A percentile compares a stretch with the other conserved stretches of the same genome.
These are phyloP conservation scores for Pipistrellus kuhlii DNA, from an alignment of 2,797 vertebrate genomes.

Conservation along the genomic window DNA sequence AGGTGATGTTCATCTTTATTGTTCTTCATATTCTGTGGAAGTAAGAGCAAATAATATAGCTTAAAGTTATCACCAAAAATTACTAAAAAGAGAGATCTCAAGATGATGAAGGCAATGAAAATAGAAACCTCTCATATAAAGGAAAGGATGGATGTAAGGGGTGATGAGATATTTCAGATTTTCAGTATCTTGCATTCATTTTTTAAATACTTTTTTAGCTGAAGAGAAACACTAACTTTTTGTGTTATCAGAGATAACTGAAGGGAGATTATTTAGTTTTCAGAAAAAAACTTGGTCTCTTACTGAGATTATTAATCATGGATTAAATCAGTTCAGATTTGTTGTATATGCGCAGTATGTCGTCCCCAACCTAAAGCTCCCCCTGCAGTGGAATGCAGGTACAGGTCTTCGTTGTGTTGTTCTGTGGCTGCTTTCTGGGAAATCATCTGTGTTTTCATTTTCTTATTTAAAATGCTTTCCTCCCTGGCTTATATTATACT, in stretches of 20 bases:
- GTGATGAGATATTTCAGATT: neutral
- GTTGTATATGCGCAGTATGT: accelerated
- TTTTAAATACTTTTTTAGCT: neutral
- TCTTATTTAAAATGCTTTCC: neutral
- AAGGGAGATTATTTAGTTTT: neutral
- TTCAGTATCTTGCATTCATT: constrained; percentile 8
- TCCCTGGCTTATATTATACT: neutral
- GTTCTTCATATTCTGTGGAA: neutral
- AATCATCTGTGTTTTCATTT: neutral
- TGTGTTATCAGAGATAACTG: constrained; percentile 14
- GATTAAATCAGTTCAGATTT: neutral
- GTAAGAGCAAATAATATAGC: neutral
- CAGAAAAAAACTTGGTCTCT: neutral
- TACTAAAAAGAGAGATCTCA: neutral
- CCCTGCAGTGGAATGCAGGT: too few relatives aligned
- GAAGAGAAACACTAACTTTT: constrained; percentile 6
- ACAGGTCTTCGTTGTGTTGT: neutral
- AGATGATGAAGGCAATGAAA: neutral
- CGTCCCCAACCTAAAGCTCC: neutral
- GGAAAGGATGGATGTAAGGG: neutral
- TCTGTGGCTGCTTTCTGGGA: neutral
- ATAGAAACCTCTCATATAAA: neutral
- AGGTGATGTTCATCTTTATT: neutral
- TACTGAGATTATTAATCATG: neutral
- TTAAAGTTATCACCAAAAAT: neutral